Base-by-base conservation (phyloP, 2,113 vertebrate species). In the Pelvicachromis taeniatus region DNA sequence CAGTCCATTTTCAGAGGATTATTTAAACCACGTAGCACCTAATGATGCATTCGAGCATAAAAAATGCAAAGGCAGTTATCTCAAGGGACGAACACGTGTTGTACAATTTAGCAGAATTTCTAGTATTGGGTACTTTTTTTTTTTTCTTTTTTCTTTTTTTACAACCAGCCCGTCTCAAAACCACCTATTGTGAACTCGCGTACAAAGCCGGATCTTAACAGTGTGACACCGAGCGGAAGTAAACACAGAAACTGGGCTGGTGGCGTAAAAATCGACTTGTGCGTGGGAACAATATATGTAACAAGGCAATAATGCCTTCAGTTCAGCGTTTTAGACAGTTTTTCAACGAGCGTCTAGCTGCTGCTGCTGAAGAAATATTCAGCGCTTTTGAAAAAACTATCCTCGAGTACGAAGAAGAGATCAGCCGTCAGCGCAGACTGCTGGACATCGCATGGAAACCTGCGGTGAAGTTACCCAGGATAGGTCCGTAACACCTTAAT, bases 341-440 rank as follows among this genome's bases (percentile, higher is more conserved):
- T 77, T 70, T 91, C 4, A 70, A 73, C 26, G 50, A 87, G 77
- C 83, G 90, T 29, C 80, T 91, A 1, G 29, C 59, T 17, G 83
- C 70, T 6, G 90, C 90, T n/a, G 80, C 87, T 19, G 59, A 85
- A 35, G 90, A 91, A 52, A 91, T 91, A 81, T 59, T 87, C 2
- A 16, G 14, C 23, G 68, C 73, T 10, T 89, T 89, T 68, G 73
- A 75, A 7, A 35, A 63, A 78, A 89, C 70, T 12, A 68, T 91
- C 14, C 7, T 53, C 1, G 70, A 84, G 58, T 91, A 86, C 17
- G 90, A 91, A 29, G 82, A 81, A 7, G 85, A 89, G 63, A 78
- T 91, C 58, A 68, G 26, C 4, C 87, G 82, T 7, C 90, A 89
- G 80, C 85, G 90, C 29, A 87, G 7, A 38, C 77, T 89, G 78